Evolutionary conservation across 2,888 invertebrate genomes (phyloP).

Genomic region (Phrixothrix hirtus): DNA sequence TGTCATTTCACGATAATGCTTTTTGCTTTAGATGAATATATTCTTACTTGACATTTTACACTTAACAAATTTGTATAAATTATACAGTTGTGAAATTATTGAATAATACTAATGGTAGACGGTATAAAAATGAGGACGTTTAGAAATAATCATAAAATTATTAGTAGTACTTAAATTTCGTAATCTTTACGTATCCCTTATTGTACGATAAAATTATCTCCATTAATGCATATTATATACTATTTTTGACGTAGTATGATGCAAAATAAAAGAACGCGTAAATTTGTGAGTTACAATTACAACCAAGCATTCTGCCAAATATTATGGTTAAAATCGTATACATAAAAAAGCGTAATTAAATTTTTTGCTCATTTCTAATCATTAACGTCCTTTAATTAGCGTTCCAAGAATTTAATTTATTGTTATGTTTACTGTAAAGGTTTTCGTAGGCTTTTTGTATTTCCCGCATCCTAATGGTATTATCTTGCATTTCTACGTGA

Average conservation of each 20-base stretch:
- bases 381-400: constrained; percentile 19
- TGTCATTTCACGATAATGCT: constrained; percentile 12
- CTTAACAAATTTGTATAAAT: constrained; percentile 17
- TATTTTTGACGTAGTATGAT: too few relatives aligned
- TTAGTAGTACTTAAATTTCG: too few relatives aligned
- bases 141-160: too few relatives aligned
- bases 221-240: too few relatives aligned
- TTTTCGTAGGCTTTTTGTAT: constrained; percentile 19
- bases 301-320: background rate
- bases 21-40: constrained; percentile 16
- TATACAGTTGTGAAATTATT: background rate
- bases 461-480: constrained; percentile 42
- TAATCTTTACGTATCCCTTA: too few relatives aligned
- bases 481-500: constrained; percentile 44
- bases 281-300: too few relatives aligned
- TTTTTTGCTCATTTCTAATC: constrained; percentile 15
- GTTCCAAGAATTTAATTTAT: constrained; percentile 22
- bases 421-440: constrained; percentile 20
- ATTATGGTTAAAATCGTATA: too few relatives aligned
- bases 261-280: too few relatives aligned
- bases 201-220: too few relatives aligned
- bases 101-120: background rate
- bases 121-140: too few relatives aligned
- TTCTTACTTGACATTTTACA: constrained; percentile 16
- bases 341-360: too few relatives aligned